phyloP scores from a whole-genome alignment of 1,140 invertebrate species.

The Eurosta solidaginis region DNA sequence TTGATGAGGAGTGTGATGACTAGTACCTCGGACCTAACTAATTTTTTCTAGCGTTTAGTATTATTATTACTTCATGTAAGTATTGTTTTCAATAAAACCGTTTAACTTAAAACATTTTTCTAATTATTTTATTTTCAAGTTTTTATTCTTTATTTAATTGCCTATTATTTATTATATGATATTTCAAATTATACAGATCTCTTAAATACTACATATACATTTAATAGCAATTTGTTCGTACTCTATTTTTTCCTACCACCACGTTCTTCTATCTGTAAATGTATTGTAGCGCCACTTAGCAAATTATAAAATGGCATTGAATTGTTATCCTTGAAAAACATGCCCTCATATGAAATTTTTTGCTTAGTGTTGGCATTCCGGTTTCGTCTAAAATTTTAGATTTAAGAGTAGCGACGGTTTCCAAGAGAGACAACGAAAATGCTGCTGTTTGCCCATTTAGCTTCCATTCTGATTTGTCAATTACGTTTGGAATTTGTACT shows the following conservation, averaged over 20 bases:
- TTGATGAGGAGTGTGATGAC: too few relatives aligned
- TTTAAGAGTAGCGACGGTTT: conserved; percentile 86
- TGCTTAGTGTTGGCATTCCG: conserved; percentile 97
- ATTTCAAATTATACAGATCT: too few relatives aligned
- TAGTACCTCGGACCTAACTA: too few relatives aligned
- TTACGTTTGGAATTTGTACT: conserved; percentile 78
- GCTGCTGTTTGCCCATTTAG: conserved; percentile 89
- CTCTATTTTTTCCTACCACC: conserved; percentile 98
- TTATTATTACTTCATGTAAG: too few relatives aligned
- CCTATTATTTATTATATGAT: too few relatives aligned
- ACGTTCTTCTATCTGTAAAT: conserved; percentile 93
- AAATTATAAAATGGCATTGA: conserved; percentile 96
- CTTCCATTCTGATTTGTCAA: conserved; percentile 95
- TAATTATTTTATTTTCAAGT: too few relatives aligned
- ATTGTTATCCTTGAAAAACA: conserved; percentile 98
- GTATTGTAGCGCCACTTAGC: conserved; percentile 78
- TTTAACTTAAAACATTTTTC: too few relatives aligned
- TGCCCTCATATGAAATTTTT: conserved; percentile 76
- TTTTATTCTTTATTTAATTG: too few relatives aligned
- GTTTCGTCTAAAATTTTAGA: conserved; percentile 85
- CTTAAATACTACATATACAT: too few relatives aligned
- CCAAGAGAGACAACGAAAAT: conserved; percentile 78
- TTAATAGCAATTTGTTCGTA: too few relatives aligned
- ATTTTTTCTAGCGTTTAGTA: too few relatives aligned
- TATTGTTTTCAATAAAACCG: too few relatives aligned